A percentile compares a stretch with the other conserved stretches of the same genome.
These are phyloP conservation scores for Esox niger DNA, from an alignment of 2,113 vertebrate species.

Conservation along the genomic window DNA sequence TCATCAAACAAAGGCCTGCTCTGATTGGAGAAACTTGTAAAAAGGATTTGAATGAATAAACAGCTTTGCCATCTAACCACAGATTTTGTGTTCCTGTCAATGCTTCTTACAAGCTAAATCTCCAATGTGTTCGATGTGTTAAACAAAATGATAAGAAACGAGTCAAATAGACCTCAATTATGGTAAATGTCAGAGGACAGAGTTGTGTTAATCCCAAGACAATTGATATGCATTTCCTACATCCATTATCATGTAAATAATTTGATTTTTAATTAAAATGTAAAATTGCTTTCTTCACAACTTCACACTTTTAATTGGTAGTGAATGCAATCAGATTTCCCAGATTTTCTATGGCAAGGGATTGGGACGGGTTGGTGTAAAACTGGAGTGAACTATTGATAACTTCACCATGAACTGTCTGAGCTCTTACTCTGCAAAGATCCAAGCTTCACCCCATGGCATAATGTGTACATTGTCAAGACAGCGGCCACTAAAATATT, in stretches of 20 bases:
- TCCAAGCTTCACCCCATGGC: too few relatives aligned
- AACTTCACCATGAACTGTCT: neutral
- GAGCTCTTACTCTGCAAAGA: neutral
- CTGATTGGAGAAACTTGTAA: constrained; percentile 21
- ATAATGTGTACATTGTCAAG: too few relatives aligned
- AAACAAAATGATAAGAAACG: neutral
- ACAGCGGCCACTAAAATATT: too few relatives aligned
- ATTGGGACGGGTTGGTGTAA: neutral
- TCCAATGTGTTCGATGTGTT: constrained; percentile 3
- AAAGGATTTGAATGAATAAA: constrained; percentile 29
- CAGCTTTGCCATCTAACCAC: neutral
- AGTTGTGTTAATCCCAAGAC: constrained; percentile 1
- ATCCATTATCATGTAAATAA: constrained; percentile 4
- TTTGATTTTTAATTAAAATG: neutral
- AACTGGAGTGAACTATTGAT: neutral
- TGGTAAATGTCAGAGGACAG: neutral
- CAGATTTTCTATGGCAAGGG: neutral
- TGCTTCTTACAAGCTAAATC: constrained; percentile 6
- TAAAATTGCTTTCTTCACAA: constrained; percentile 4
- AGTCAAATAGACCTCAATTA: constrained; percentile 3
- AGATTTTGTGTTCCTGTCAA: constrained; percentile 15
- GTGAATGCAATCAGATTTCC: neutral
- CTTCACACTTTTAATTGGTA: neutral
- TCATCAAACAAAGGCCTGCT: constrained; percentile 18
- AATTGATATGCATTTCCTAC: neutral